A percentile compares a stretch with the other conserved stretches of the same genome.
phyloP scores from a whole-genome alignment of 1,140 invertebrate species.

The Thaumetopoea pityocampa region DNA sequence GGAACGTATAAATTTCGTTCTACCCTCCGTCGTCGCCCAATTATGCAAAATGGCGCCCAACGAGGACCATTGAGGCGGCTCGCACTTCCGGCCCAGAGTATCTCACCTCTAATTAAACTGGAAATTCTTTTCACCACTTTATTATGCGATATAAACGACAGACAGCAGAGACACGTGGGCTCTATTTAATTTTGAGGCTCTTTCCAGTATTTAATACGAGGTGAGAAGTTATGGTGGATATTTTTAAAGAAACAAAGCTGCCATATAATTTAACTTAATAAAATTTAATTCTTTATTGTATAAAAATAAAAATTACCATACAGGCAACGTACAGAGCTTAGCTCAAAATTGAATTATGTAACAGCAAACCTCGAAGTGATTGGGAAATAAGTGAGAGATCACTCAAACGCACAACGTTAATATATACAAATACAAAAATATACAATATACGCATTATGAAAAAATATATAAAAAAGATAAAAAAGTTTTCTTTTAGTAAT shows the following conservation, averaged over 20 bases:
- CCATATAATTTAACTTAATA: too few relatives aligned
- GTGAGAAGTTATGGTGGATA: background rate
- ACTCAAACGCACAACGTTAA: too few relatives aligned
- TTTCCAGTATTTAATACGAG: conserved; percentile 11
- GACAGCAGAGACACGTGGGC: conserved; percentile 47
- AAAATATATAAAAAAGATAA: too few relatives aligned
- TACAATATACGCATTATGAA: too few relatives aligned
- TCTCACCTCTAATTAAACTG: conserved; percentile 72
- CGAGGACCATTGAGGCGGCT: conserved; percentile 62
- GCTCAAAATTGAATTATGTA: too few relatives aligned
- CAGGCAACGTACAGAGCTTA: too few relatives aligned
- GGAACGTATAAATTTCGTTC: conserved; percentile 67
- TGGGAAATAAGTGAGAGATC: too few relatives aligned
- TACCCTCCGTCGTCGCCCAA: conserved; percentile 64
- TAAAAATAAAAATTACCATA: too few relatives aligned
- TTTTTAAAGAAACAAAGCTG: background rate
- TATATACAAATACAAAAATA: too few relatives aligned
- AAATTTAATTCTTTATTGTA: too few relatives aligned
- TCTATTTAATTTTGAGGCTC: conserved; percentile 34
- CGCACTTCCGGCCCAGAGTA: conserved; percentile 54
- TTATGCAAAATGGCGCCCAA: conserved; percentile 73
- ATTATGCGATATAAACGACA: conserved; percentile 69
- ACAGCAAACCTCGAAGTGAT: too few relatives aligned
- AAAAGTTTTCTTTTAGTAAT: too few relatives aligned
- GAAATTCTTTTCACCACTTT: conserved; percentile 71